These are phyloP conservation scores for Formica selysi DNA, from an alignment of 1,140 invertebrate genomes.

Conservation along the genomic window DNA sequence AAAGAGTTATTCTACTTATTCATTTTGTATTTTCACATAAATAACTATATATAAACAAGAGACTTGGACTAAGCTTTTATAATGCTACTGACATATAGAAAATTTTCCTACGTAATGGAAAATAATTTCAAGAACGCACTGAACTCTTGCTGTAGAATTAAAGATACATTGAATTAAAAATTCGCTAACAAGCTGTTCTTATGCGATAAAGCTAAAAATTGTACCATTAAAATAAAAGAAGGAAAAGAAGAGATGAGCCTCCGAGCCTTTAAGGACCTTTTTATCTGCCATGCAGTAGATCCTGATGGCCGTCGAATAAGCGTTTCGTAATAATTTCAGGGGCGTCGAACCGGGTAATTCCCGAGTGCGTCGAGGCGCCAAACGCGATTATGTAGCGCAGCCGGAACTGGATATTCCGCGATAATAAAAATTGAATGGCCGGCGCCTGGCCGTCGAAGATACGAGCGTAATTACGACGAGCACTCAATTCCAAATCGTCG, in stretches of 20 bases:
- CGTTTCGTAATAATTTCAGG: conserved; percentile 74
- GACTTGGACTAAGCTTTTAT: background rate
- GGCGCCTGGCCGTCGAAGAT: conserved; percentile 72
- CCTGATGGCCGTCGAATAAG: conserved; percentile 51
- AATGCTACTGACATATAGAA: background rate
- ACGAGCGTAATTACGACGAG: conserved; percentile 71
- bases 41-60: background rate
- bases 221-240: conserved; percentile 18
- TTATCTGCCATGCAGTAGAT: conserved; percentile 47
- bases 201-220: conserved; percentile 40
- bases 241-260: conserved; percentile 1
- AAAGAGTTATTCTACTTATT: background rate
- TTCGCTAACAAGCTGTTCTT: background rate
- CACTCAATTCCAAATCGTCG: conserved; percentile 70
- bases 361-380: conserved; percentile 71
- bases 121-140: background rate
- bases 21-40: background rate
- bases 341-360: conserved; percentile 73
- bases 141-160: background rate
- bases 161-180: background rate
- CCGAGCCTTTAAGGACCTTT: conserved; percentile 30
- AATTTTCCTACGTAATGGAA: background rate
- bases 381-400: conserved; percentile 73
- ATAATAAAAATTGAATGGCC: conserved; percentile 74
- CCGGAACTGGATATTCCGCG: conserved; percentile 66